Conservation (phyloP, 1,140 invertebrate species). For the Hyposmocoma kahamanoa region DNA sequence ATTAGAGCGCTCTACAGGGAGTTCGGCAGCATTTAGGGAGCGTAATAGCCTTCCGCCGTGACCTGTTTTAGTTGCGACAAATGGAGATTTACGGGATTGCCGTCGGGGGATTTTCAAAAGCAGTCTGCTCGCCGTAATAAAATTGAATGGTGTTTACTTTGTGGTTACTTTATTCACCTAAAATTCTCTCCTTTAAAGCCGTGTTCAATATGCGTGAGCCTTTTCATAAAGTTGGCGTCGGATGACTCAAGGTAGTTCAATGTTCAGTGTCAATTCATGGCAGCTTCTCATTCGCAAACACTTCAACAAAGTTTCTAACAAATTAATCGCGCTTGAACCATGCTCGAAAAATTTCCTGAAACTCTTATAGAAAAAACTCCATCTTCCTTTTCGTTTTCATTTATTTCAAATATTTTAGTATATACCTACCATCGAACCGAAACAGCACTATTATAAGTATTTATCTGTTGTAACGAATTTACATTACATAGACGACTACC, state of each 20-base stretch:
- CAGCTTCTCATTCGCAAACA: constrained; percentile 35
- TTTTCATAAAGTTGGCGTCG: constrained; percentile 21
- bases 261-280: constrained; percentile 42
- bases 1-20: constrained; percentile 68
- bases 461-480: too few relatives aligned
- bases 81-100: constrained; percentile 70
- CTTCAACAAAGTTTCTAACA: constrained; percentile 51
- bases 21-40: constrained; percentile 68
- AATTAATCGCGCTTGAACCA: constrained; percentile 53
- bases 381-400: too few relatives aligned
- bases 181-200: background rate
- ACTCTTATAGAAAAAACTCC: background rate
- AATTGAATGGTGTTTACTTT: constrained; percentile 65
- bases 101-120: constrained; percentile 50
- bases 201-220: constrained; percentile 10
- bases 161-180: constrained; percentile 39
- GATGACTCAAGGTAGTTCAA: too few relatives aligned
- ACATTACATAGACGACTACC: background rate
- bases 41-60: constrained; percentile 69
- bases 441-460: too few relatives aligned
- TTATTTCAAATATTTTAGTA: too few relatives aligned
- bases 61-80: constrained; percentile 72
- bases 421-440: too few relatives aligned
- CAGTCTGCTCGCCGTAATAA: constrained; percentile 56
- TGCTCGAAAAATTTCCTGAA: constrained; percentile 28